These are phyloP conservation scores for Tenthredo notha DNA, from an alignment of 2,888 invertebrate species.

Conservation along the genomic window DNA sequence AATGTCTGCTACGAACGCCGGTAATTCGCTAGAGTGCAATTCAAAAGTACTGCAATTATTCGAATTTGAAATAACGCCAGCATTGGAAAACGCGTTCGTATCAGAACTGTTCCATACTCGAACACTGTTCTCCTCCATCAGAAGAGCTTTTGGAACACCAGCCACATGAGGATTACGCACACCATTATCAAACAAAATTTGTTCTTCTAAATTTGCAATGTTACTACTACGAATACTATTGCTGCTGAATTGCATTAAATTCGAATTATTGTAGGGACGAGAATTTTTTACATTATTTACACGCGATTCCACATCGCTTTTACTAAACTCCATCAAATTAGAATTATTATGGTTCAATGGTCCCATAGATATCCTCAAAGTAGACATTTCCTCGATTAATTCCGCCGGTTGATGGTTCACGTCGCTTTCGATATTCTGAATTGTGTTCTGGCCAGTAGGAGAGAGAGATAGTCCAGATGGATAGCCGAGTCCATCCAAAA, in stretches of 20 bases:
- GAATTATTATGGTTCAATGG: background rate
- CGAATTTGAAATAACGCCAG: background rate
- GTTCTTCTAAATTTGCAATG: background rate
- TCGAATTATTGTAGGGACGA: background rate
- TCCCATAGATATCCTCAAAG: background rate
- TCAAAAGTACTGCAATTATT: conserved; percentile 45
- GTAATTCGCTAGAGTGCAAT: conserved; percentile 62
- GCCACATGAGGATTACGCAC: background rate
- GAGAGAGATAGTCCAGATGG: conserved; percentile 52
- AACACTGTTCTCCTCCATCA: background rate
- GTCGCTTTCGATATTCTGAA: background rate
- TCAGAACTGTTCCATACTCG: background rate
- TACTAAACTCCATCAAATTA: conserved; percentile 28
- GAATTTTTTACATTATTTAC: background rate
- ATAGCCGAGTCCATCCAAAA: conserved; percentile 54
- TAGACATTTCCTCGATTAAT: conserved; percentile 44
- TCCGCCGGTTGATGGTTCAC: background rate
- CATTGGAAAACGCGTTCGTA: background rate
- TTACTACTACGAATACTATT: background rate
- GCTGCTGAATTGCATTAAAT: conserved; percentile 39
- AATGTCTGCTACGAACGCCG: conserved; percentile 59
- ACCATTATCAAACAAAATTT: background rate
- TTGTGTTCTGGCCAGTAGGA: background rate
- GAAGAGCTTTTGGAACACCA: background rate
- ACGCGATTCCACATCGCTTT: background rate